Conservation (phyloP, 1,140 invertebrate species). For the Campoletis sonorensis region DNA sequence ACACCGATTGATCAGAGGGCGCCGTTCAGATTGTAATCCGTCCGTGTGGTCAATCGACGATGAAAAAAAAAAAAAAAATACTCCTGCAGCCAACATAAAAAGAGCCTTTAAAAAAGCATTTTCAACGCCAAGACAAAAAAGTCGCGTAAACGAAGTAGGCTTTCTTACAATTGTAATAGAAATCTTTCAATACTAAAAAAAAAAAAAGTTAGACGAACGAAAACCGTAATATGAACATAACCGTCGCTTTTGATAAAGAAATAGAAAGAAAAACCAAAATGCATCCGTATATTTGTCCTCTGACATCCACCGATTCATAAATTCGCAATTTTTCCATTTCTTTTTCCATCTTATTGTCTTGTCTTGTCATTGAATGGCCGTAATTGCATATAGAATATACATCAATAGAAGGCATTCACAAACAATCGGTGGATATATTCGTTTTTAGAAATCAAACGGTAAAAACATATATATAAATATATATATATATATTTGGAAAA, state of each 20-base stretch:
- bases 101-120: slow-evolving; percentile 20
- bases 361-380: slow-evolving; percentile 9
- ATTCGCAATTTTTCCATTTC: not conserved
- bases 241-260: slow-evolving; percentile 42
- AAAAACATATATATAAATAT: no score
- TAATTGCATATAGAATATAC: not conserved
- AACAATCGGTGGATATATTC: slow-evolving; percentile 22
- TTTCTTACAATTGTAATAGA: slow-evolving; percentile 37
- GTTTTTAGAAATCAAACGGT: slow-evolving; percentile 9
- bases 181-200: slow-evolving; percentile 25
- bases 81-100: slow-evolving; percentile 30
- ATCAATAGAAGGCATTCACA: not conserved
- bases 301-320: slow-evolving; percentile 26
- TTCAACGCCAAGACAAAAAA: slow-evolving; percentile 14
- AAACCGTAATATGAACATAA: slow-evolving; percentile 23
- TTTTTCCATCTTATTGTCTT: slow-evolving; percentile 6
- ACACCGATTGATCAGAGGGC: slow-evolving; percentile 80
- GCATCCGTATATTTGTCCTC: slow-evolving; percentile 18
- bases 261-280: slow-evolving; percentile 22
- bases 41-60: slow-evolving; percentile 28
- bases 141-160: slow-evolving; percentile 4
- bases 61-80: slow-evolving; percentile 31
- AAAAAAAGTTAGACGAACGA: not conserved
- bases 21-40: slow-evolving; percentile 81
- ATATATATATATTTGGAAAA: slow-evolving; percentile 22